Evolutionary conservation across 2,113 vertebrate genomes (phyloP), one percentile per base, ranked within the genome.

Genomic region (Leptodactylus fuscus): DNA sequence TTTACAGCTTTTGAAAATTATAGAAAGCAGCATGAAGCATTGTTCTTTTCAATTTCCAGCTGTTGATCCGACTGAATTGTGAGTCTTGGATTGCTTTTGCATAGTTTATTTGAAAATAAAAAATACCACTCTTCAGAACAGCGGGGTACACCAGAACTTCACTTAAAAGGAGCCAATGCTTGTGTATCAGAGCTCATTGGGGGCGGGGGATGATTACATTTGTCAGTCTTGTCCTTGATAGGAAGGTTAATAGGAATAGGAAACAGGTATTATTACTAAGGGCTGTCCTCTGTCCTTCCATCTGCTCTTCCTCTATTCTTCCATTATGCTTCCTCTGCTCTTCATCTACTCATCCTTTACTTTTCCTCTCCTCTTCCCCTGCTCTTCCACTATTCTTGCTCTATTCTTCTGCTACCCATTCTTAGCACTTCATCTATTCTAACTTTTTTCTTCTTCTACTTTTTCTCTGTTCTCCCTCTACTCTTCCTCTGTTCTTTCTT

Each of bases 1-100:
- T 90, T 89, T 81, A 88, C 85, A 87, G 87, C 87, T 93, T 93
- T 89, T 93, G 88, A 92, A 91, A 93, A 91, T 92, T 93, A 90
- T 92, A 89, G 91, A 91, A 91, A 92, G 85, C 90, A 88, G 87
- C 85, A 81, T 73, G 85, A 92, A 87, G 87, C 83, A 91, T 90
- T 92, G 87, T 91, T 93, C 88, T 89, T 86, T 94, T 94, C 88
- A 91, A 90, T 92, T 93, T 91, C 87, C 77, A 88, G 69, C 83
- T 93, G 91, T 91, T 91, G 91, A 93, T 93, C 89, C 88, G 58
- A 13, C 74, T 62, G 69, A 91, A 91, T 87, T 88, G 87, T 90
- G 91, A 87, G 91, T 91, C 91, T 86, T 87, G 91, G 89, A 91
- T 88, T 91, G 87, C 71, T 81, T 91, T 89, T 89, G 87, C 85